phyloP scores from a whole-genome alignment of 2,797 vertebrate genomes.

The Peromyscus melanophrys region DNA sequence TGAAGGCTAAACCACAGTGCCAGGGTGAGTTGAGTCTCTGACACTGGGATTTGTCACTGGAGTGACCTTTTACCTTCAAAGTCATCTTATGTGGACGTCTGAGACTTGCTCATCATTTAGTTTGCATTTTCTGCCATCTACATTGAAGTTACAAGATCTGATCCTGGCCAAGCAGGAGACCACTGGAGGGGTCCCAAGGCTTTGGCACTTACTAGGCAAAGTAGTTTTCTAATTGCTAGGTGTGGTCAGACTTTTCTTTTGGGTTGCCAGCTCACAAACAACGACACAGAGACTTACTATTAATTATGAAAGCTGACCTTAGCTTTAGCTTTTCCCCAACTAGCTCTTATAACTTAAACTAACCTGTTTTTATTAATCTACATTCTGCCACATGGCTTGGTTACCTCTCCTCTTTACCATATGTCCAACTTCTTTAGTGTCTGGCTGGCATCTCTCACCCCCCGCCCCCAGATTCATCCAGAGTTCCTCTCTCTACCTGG shows the following conservation, averaged over 20 bases:
- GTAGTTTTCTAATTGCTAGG: not conserved
- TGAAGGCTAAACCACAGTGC: not conserved
- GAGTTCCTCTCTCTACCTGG: not conserved
- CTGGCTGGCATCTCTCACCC: not conserved
- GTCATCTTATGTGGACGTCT: not conserved
- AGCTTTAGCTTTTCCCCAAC: not conserved
- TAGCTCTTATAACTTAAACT: not conserved
- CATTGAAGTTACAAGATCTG: not conserved
- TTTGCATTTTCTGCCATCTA: constrained; percentile 11
- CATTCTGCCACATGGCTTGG: not conserved
- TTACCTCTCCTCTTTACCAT: not conserved
- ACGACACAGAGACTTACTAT: not conserved
- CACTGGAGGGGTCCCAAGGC: not conserved
- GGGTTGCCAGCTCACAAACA: not conserved
- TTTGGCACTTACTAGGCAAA: not conserved
- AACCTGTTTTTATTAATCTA: not conserved
- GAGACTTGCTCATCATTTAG: constrained; percentile 22
- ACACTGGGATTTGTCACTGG: not conserved
- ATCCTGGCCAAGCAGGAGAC: not conserved
- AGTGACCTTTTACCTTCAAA: constrained; percentile 6
- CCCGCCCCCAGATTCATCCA: not conserved
- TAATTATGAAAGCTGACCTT: not conserved
- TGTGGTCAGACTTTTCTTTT: not conserved
- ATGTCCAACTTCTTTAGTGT: not conserved
- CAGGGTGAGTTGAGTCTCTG: not conserved